Evolutionary conservation across 1,140 invertebrate species (phyloP).

Genomic region (Brachionus koreanus): DNA sequence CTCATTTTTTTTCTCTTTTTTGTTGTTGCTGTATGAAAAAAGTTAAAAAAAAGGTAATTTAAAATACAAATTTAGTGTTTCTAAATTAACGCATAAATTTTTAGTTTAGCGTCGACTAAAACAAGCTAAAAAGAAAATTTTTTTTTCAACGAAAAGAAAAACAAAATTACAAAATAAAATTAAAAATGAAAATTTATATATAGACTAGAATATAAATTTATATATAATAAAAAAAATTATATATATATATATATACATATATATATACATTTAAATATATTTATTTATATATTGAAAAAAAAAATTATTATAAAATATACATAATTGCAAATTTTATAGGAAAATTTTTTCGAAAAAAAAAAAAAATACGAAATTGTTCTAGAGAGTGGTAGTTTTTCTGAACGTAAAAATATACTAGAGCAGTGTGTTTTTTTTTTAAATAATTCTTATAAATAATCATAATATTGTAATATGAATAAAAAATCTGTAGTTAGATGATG

Average conservation of each 20-base stretch:
- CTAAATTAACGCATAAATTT: background rate
- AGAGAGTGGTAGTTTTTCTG: background rate
- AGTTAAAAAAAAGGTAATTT: background rate
- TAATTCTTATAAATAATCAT: constrained; percentile 20
- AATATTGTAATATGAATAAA: constrained; percentile 19
- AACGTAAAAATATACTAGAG: background rate
- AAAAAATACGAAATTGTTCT: background rate
- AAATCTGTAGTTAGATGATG: background rate
- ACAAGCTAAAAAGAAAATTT: background rate
- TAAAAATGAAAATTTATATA: background rate
- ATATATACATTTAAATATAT: background rate
- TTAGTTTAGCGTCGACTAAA: background rate
- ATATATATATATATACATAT: background rate
- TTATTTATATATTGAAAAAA: background rate
- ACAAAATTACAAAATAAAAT: background rate
- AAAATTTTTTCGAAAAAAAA: background rate
- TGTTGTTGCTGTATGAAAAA: too few species aligned
- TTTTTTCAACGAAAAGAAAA: background rate
- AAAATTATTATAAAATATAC: background rate
- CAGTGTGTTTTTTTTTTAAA: background rate
- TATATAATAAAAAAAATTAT: too few species aligned
- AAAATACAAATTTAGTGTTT: background rate
- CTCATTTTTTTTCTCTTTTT: background rate
- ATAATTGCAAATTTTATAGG: background rate
- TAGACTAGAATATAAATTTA: background rate